Percentiles rank a stretch among this genome's conserved stretches.
Evolutionary conservation across 1,140 invertebrate species (phyloP).

Genomic region (Diprion similis): DNA sequence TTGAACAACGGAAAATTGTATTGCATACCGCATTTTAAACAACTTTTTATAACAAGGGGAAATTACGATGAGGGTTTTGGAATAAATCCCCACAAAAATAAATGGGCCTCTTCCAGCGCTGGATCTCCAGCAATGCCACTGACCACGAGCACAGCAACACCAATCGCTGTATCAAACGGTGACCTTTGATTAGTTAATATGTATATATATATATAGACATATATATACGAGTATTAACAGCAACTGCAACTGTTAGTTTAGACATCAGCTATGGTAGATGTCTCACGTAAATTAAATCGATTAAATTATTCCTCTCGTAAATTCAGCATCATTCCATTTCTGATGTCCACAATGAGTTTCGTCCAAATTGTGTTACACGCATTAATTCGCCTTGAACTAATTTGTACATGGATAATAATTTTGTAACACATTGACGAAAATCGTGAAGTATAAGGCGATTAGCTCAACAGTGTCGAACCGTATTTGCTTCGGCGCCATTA

Average conservation of each 20-base stretch:
- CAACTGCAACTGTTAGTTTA: background rate
- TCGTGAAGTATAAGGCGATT: too few relatives aligned
- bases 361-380: background rate
- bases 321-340: background rate
- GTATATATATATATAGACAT: background rate
- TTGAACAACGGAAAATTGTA: slow-evolving; percentile 78
- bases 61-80: slow-evolving; percentile 86
- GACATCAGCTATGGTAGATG: background rate
- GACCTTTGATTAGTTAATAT: slow-evolving; percentile 9
- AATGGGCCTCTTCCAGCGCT: slow-evolving; percentile 58
- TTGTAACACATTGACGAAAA: too few relatives aligned
- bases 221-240: too few relatives aligned
- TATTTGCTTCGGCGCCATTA: too few relatives aligned
- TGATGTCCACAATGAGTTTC: background rate
- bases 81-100: slow-evolving; percentile 69
- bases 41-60: slow-evolving; percentile 83
- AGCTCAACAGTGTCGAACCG: too few relatives aligned
- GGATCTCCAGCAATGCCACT: slow-evolving; percentile 29
- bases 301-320: background rate
- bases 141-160: slow-evolving; percentile 29
- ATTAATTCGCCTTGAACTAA: too few relatives aligned
- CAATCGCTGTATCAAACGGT: slow-evolving; percentile 53
- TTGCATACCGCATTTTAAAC: slow-evolving; percentile 83
- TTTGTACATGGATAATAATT: too few relatives aligned
- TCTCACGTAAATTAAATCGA: background rate